phyloP scores from a whole-genome alignment of 2,888 invertebrate genomes.

The Laothoe populi region DNA sequence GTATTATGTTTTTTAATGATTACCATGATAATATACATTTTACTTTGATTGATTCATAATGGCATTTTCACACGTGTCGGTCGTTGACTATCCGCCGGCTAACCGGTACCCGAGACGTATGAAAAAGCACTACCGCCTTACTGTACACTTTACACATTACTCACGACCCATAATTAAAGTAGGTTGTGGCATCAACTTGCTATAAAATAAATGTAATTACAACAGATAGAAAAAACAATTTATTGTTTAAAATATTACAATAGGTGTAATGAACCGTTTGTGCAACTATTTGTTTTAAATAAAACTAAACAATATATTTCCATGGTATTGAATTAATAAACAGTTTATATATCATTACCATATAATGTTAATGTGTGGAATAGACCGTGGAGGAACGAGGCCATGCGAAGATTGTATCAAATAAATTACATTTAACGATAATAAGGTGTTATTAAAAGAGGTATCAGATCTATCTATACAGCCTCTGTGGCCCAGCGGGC shows the following conservation, averaged over 20 bases:
- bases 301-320: slow-evolving; percentile 1
- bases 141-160: slow-evolving; percentile 4
- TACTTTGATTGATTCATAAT: neutral
- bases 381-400: slow-evolving; percentile 10
- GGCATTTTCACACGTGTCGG: neutral
- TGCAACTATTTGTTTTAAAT: slow-evolving; percentile 17
- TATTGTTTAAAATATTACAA: slow-evolving; percentile 24
- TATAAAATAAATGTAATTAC: slow-evolving; percentile 44
- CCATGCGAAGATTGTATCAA: slow-evolving; percentile 32
- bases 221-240: slow-evolving; percentile 25
- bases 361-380: slow-evolving; percentile 23
- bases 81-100: neutral
- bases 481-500: too few species aligned
- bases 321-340: slow-evolving; percentile 5
- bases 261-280: slow-evolving; percentile 9
- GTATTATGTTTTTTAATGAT: neutral
- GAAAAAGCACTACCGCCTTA: neutral
- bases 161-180: slow-evolving; percentile 36
- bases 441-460: slow-evolving; percentile 31
- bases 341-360: slow-evolving; percentile 11
- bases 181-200: slow-evolving; percentile 42
- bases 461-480: too few species aligned
- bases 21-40: too few species aligned
- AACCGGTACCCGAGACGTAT: too few species aligned
- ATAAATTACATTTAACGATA: slow-evolving; percentile 44